phyloP scores from a whole-genome alignment of 2,888 invertebrate genomes.

The Eristalis pertinax region DNA sequence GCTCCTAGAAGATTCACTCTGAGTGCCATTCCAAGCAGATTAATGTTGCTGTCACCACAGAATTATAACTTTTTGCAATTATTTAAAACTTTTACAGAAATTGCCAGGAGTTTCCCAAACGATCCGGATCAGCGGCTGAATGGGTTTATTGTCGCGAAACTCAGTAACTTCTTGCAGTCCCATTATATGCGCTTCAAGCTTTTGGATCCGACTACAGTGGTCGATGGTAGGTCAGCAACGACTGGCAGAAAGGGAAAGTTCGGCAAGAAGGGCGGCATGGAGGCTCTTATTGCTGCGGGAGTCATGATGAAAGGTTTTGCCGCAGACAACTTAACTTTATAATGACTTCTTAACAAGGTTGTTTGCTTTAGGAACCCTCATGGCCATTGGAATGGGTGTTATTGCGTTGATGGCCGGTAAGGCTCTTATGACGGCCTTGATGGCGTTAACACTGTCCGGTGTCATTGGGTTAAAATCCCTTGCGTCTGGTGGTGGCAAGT shows the following conservation, averaged over 20 bases:
- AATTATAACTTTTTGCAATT: too few species aligned
- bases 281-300: slow-evolving; percentile 83
- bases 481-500: slow-evolving; percentile 86
- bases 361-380: slow-evolving; percentile 84
- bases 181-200: slow-evolving; percentile 88
- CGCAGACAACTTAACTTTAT: not conserved
- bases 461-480: slow-evolving; percentile 89
- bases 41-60: too few species aligned
- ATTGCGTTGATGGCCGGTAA: slow-evolving; percentile 91
- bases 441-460: slow-evolving; percentile 90
- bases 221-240: slow-evolving; percentile 83
- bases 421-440: slow-evolving; percentile 90
- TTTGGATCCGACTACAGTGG: slow-evolving; percentile 85
- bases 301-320: slow-evolving; percentile 85
- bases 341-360: not conserved
- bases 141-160: slow-evolving; percentile 87
- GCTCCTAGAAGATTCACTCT: too few species aligned
- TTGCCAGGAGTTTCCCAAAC: slow-evolving; percentile 88
- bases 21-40: too few species aligned
- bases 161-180: slow-evolving; percentile 87
- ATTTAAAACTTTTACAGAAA: slow-evolving; percentile 80
- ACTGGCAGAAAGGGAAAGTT: slow-evolving; percentile 84
- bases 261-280: slow-evolving; percentile 83
- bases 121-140: slow-evolving; percentile 90
- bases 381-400: slow-evolving; percentile 88